Conservation (phyloP, 2,113 vertebrate species). For the Phasianus colchicus region DNA sequence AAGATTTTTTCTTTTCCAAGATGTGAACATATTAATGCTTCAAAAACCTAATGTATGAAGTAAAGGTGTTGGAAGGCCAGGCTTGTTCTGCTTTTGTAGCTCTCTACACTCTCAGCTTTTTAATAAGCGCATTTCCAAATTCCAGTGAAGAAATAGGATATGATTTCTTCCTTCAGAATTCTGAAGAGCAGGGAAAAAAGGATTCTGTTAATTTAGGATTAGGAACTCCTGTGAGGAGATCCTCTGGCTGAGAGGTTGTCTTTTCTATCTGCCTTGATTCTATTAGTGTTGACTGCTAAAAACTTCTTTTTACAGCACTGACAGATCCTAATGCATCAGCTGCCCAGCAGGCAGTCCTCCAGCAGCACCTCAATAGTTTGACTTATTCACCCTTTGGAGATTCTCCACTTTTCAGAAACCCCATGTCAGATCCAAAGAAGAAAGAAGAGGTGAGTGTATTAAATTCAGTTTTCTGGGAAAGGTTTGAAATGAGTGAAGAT, state of each 20-base stretch:
- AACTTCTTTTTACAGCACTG: conserved; percentile 76
- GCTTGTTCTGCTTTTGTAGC: background rate
- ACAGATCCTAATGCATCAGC: conserved; percentile 88
- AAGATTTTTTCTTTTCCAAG: background rate
- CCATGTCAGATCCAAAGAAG: conserved; percentile 94
- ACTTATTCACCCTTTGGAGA: conserved; percentile 94
- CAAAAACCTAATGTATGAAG: no score
- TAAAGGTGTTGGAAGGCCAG: background rate
- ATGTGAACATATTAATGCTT: background rate
- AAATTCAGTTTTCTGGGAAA: rapidly evolving
- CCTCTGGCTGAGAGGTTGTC: background rate
- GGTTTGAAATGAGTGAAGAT: no score
- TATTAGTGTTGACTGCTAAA: background rate
- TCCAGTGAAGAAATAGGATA: background rate
- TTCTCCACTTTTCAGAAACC: conserved; percentile 94
- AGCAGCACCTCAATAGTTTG: conserved; percentile 92
- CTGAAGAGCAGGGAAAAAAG: no score
- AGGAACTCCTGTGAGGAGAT: background rate
- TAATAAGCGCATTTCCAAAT: background rate
- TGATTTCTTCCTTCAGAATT: background rate
- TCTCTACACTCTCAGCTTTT: background rate
- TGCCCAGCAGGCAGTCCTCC: conserved; percentile 89
- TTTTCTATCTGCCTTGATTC: background rate
- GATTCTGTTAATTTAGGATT: background rate
- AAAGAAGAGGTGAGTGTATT: conserved; percentile 89